Conservation (phyloP, 92 coral and sea anemone species). For the Porites evermanni region DNA sequence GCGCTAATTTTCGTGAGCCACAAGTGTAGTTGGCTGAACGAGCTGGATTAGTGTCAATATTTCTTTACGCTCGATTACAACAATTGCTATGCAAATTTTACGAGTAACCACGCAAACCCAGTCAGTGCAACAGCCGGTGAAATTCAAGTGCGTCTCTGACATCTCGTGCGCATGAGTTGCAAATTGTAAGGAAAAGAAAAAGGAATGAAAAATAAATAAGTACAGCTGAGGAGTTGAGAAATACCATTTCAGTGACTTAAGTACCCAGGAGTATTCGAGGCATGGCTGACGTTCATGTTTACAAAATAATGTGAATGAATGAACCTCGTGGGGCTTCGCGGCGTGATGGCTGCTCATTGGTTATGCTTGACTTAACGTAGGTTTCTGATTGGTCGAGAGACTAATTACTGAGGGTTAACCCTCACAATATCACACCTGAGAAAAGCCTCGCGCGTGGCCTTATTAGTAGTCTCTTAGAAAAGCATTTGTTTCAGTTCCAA, state of each 20-base stretch:
- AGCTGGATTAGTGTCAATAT: conserved; percentile 45
- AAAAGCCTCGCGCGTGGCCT: conserved; percentile 91
- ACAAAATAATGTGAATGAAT: conserved; percentile 52
- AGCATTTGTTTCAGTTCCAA: conserved; percentile 77
- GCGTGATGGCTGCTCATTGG: conserved; percentile 78
- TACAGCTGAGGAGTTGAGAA: not conserved
- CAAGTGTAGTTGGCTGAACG: not conserved
- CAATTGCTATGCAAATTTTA: conserved; percentile 36
- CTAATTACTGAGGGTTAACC: conserved; percentile 80
- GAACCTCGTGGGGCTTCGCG: conserved; percentile 57
- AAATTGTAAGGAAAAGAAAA: not conserved
- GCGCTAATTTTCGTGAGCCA: conserved; percentile 26
- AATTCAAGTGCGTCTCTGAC: not conserved
- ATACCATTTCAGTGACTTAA: not conserved
- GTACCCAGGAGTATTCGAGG: not conserved
- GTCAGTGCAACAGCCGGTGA: not conserved
- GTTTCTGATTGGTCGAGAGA: conserved; percentile 83
- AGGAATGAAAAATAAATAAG: not conserved
- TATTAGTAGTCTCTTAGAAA: conserved; percentile 77
- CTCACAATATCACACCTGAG: conserved; percentile 86
- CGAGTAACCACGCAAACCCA: conserved; percentile 39
- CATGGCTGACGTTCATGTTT: conserved; percentile 32
- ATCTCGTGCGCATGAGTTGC: not conserved
- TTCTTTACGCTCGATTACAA: conserved; percentile 36
- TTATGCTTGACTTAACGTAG: conserved; percentile 60